Evolutionary conservation across 2,113 vertebrate genomes (phyloP).

Genomic region (Scolopax mira): DNA sequence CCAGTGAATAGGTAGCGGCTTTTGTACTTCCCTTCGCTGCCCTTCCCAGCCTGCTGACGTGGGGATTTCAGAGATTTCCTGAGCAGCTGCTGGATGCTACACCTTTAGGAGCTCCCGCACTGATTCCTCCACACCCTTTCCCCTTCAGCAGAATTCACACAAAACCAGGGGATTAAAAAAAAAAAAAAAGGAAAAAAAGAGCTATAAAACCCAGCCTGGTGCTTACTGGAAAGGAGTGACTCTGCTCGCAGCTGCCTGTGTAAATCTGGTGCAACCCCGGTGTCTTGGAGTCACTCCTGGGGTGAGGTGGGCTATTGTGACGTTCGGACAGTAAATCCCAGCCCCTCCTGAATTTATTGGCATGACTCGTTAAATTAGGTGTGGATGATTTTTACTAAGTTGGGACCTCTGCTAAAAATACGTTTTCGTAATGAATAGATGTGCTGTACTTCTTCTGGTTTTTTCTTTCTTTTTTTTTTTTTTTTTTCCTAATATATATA

Average conservation of each 20-base stretch:
- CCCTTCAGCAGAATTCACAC: slow-evolving; percentile 33
- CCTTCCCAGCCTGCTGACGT: not conserved
- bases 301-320: not conserved
- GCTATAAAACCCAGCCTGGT: not conserved
- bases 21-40: slow-evolving; percentile 11
- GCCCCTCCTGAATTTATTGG: not conserved
- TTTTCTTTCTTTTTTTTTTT: not conserved
- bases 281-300: not conserved
- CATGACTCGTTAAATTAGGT: not conserved
- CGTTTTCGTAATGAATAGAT: not conserved
- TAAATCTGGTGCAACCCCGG: not conserved
- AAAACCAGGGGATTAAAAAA: not conserved
- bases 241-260: not conserved
- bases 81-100: slow-evolving; percentile 43
- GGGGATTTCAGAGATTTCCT: slow-evolving; percentile 48
- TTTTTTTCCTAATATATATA: no score
- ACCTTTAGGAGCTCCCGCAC: slow-evolving; percentile 22
- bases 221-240: not conserved
- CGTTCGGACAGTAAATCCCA: not conserved
- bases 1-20: not conserved
- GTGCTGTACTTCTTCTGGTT: not conserved
- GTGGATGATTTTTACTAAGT: not conserved
- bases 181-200: not conserved
- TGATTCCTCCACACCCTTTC: slow-evolving; percentile 50
- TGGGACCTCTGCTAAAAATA: not conserved